These are phyloP conservation scores for Alouatta palliata DNA, from an alignment of 2,113 vertebrate genomes.

Conservation along the genomic window DNA sequence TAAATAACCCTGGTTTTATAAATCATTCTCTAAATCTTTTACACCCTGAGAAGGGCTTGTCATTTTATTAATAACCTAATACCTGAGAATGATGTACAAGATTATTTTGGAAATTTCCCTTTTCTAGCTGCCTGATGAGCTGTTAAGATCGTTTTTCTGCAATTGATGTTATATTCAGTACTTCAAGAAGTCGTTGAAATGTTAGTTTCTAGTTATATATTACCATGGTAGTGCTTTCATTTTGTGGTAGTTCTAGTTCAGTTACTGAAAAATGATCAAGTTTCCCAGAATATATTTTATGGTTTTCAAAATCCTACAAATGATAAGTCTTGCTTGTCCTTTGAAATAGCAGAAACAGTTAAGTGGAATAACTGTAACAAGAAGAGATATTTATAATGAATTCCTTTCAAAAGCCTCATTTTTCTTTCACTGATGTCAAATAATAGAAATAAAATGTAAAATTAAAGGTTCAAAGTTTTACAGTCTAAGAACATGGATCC, in stretches of 20 bases:
- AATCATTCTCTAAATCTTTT: conserved; percentile 43
- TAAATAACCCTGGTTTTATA: conserved; percentile 57
- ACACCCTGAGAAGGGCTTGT: conserved; percentile 8
- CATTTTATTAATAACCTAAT: conserved; percentile 62
- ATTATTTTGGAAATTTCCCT: conserved; percentile 67
- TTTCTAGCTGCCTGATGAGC: conserved; percentile 67
- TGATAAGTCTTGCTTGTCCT: conserved; percentile 52
- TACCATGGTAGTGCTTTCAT: conserved; percentile 43
- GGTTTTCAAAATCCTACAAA: conserved; percentile 63
- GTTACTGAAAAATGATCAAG: conserved; percentile 63
- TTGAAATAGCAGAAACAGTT: conserved; percentile 52
- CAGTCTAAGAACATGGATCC: conserved; percentile 10
- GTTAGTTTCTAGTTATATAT: conserved; percentile 67
- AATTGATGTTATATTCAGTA: conserved; percentile 59
- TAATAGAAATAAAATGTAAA: conserved; percentile 63
- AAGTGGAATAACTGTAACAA: conserved; percentile 37
- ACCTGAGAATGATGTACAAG: conserved; percentile 55
- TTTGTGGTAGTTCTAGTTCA: conserved; percentile 70
- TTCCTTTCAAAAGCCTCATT: conserved; percentile 38
- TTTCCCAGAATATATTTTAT: conserved; percentile 59
- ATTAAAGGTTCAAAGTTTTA: conserved; percentile 52
- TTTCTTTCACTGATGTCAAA: conserved; percentile 42
- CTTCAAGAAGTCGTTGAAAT: conserved; percentile 59
- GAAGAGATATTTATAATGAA: conserved; percentile 45
- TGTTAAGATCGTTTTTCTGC: conserved; percentile 63